Evolutionary conservation across 2,888 invertebrate genomes (phyloP).

Genomic region (Ectemnius continuus): DNA sequence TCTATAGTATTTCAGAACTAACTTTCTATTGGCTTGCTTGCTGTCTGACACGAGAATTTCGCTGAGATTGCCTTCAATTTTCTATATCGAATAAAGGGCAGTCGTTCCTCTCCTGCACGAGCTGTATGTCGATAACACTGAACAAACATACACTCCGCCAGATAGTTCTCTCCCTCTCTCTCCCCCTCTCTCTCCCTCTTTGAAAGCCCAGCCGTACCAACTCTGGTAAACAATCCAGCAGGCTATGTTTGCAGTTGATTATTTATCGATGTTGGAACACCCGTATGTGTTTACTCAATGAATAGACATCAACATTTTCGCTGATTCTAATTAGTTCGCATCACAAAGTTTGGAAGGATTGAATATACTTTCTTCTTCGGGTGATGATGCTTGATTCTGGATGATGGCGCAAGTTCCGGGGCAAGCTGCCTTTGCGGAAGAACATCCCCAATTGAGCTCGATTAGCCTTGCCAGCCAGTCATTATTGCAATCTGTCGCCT

Average conservation of each 20-base stretch:
- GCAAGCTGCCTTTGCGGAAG: neutral
- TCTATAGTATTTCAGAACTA: too few relatives aligned
- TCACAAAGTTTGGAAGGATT: neutral
- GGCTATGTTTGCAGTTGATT: neutral
- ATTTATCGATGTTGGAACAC: neutral
- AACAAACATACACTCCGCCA: neutral
- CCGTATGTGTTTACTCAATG: neutral
- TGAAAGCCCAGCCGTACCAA: neutral
- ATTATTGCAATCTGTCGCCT: conserved; percentile 4
- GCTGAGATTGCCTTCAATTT: too few relatives aligned
- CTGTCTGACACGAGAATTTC: too few relatives aligned
- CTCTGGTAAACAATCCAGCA: neutral
- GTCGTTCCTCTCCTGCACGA: neutral
- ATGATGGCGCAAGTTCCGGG: neutral
- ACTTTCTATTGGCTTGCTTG: too few relatives aligned
- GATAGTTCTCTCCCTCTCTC: neutral
- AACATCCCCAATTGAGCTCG: conserved; percentile 5
- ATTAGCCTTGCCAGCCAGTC: neutral
- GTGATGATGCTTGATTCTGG: neutral
- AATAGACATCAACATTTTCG: neutral
- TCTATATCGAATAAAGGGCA: too few relatives aligned
- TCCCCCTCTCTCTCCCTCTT: neutral
- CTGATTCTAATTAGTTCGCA: neutral
- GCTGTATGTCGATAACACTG: conserved; percentile 2
- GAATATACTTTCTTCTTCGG: neutral